Base-by-base conservation (phyloP, 2,113 vertebrate species). In the Chelonoidis abingdonii region DNA sequence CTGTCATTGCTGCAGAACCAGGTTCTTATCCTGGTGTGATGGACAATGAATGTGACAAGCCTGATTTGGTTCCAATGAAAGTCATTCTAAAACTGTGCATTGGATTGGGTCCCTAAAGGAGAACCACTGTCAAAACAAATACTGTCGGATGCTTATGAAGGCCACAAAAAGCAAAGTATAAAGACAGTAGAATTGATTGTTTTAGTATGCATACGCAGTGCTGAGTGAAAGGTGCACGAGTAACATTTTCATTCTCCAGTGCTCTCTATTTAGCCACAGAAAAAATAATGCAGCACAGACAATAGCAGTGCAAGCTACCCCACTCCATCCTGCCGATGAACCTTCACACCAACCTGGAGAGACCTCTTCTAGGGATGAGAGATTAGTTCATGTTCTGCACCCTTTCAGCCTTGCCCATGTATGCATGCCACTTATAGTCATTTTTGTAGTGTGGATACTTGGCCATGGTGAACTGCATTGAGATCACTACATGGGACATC, bases 11-110 rank as follows among this genome's bases (percentile, higher is more conserved):
- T 35, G 19, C 65, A n/a, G 50, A 41, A 50, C 27, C 86, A 86
- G 21, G 72, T 95, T 44, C 47, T 87, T 25, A 75, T 19, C 17
- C n/a, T 79, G 52, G 21, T 86, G 90, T 29, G 81, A 75, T 2
- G 35, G 16, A 24, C 95, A 93, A 91, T 41, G 1, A 85, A 38
- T 5, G 4, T 80, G 65, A 89, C 10, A 7, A 47, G 75, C 82
- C 44, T 5, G 79, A 22, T 82, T 75, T 41, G 1, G 8, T 10
- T 47, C 56, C 53, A 2, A 0, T 24, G 22, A 24, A 78, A 78
- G 24, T 47, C 75, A 78, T 27, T 47, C 41, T 12, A 78, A 41
- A 78, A 27, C 25, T 25, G 22, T 16, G 22, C 22, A 47, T 14
- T 78, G 41, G 24, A 78, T 44, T 47, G 41, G 25, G 41, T 47